Evolutionary conservation across 2,888 invertebrate genomes (phyloP), one percentile per base, ranked within the genome.

Genomic region (Drosophila pseudotakahashii): DNA sequence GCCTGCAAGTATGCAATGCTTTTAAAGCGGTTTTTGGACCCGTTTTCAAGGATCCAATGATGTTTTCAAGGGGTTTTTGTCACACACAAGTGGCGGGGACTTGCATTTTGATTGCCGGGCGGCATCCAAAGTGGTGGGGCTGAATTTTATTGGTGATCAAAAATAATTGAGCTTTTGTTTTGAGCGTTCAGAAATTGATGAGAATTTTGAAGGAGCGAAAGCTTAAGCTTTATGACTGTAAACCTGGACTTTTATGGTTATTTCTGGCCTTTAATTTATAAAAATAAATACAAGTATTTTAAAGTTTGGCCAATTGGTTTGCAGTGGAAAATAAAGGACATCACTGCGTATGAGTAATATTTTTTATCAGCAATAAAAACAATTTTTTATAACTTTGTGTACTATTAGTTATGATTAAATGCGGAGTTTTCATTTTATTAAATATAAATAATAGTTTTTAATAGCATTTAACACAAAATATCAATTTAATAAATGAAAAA

Each of bases 1-100:
- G 71, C 75, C 67, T 66, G 58, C 26, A 50, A 57, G 44, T 66
- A 53, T 57, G 70, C 66, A 72, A 54, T 67, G 36, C 26, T 44
- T 52, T 54, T 70, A 26, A 63, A 76, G 62, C 67, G 37, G 69
- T 60, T 70, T 68, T 60, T 42, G 30, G 34, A 51, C 19, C 39
- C 51, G 32, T 32, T 50, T 50, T 37, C 32, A 37, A 32, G 44
- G 37, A n/a, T 60, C 14, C 13, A 32, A 47, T 26, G 62, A 58
- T 48, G 34, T 16, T 63, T 61, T 47, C 7, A 10, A 26, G 44
- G 16, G 37, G 13, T 32, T 45, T 45, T 45, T 45, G 58, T 61
- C 36, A 37, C 5, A 23, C 37, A 39, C 45, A 34, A 55, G 55
- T 55, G 14, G 11, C 11, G 10, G n/a, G n/a, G n/a, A 16, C 26